Base-by-base conservation (phyloP, 2,888 invertebrate genomes). In the Caenorhabditis imperialis region DNA sequence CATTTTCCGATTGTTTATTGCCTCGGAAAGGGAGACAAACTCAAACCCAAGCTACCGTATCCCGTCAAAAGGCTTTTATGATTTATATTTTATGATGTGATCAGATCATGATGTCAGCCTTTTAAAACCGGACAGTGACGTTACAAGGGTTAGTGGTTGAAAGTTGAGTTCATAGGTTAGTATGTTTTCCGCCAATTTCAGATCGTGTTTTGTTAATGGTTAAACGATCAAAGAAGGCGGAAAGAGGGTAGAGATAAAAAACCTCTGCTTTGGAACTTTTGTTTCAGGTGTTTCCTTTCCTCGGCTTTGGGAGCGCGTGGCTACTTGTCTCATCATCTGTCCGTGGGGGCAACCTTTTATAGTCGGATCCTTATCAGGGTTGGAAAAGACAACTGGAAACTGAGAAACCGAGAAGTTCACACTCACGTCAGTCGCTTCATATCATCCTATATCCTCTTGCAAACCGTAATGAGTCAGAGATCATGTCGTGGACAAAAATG, bases 251-350 rank as follows among this genome's bases (percentile, higher is more conserved):
- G 44, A 55, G 50, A 33, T 6, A 44, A 57, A 50, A 65, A 47
- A 65, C 71, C 71, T 63, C 73, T 73, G 65, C 73, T 65, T 65
- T 73, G 73, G 65, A 65, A 65, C 65, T 73, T 73, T 54, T 57
- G 73, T 73, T 73, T 73, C 73, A 47, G 48, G 27, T 65, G 73
- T 73, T 73, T 73, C 73, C 30, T 65, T 65, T 73, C 73, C 73
- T 73, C 53, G 60, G 65, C 73, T 73, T 73, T 55, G 65, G 60
- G 42, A 62, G 55, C 71, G 57, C 55, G 55, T 65, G 55, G 38
- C 7, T 51, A 10, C 42, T 37, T 16, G 22, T 51, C 18, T 58
- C 37, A 7, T 37, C 23, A 23, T 8, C 23, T 33, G 35, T n/a
- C 14, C 25, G 1, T 5, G n/a, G n/a, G n/a, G n/a, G n/a, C n/a